These are phyloP conservation scores for Odocoileus virginianus DNA, from an alignment of 2,113 vertebrate genomes.

Conservation along the genomic window DNA sequence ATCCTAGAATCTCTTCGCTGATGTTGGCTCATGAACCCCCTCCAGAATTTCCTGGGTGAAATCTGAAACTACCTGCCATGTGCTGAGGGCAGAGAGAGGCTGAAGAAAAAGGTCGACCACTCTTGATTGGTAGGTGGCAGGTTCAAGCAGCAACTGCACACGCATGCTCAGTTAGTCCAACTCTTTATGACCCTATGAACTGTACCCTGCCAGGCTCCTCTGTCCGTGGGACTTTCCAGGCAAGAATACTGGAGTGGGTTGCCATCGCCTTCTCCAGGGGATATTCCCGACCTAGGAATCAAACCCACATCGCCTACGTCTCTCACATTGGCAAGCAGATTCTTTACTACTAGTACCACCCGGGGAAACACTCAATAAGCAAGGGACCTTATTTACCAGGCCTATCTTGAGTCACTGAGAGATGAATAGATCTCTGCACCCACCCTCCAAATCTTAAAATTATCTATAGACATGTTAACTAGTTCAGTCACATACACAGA, in stretches of 20 bases:
- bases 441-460: background rate
- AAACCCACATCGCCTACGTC: accelerated
- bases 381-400: background rate
- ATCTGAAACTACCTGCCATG: background rate
- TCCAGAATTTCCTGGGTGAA: background rate
- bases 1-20: background rate
- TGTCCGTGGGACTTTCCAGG: background rate
- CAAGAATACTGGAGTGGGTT: background rate
- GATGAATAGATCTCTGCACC: background rate
- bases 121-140: background rate
- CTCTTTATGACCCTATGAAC: background rate
- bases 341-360: background rate
- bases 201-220: background rate
- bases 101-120: background rate
- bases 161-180: background rate
- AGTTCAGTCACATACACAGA: background rate
- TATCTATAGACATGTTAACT: background rate
- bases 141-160: background rate
- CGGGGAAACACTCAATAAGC: background rate
- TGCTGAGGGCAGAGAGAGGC: background rate
- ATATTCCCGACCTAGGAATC: background rate
- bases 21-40: background rate
- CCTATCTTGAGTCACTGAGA: background rate
- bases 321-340: background rate
- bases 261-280: background rate